phyloP scores from a whole-genome alignment of 2,113 vertebrate genomes.

The Pedionomus torquatus region DNA sequence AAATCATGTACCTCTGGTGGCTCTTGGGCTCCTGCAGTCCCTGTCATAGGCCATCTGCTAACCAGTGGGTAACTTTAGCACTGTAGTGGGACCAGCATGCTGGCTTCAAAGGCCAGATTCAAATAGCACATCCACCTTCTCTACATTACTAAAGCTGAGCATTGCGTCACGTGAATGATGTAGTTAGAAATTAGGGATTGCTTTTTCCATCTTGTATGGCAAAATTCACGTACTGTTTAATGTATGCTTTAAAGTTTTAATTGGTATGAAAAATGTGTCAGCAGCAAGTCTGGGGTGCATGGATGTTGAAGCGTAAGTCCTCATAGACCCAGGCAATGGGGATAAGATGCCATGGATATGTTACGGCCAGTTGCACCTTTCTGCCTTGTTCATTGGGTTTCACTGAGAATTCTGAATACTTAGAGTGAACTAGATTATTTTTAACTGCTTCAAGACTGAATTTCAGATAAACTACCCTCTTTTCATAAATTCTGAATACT shows the following conservation, averaged over 20 bases:
- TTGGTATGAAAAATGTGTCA: neutral
- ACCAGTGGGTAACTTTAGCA: neutral
- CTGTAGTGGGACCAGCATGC: neutral
- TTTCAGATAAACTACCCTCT: neutral
- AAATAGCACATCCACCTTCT: neutral
- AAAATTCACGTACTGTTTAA: neutral
- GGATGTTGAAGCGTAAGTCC: neutral
- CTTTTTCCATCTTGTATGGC: neutral
- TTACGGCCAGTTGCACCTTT: neutral
- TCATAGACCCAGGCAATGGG: neutral
- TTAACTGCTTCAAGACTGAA: neutral
- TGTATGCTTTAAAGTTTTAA: neutral
- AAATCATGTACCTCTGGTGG: neutral
- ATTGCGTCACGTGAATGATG: neutral
- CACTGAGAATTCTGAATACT: neutral
- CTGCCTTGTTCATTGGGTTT: neutral
- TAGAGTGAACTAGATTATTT: neutral
- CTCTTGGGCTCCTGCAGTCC: neutral
- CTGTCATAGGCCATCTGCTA: fast-evolving
- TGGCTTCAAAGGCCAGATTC: neutral
- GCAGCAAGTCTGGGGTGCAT: neutral
- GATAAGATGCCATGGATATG: neutral
- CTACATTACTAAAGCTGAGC: neutral
- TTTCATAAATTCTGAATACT: neutral
- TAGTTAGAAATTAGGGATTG: neutral